These are phyloP conservation scores for Leptinotarsa haldemani DNA, from an alignment of 2,888 invertebrate species.

Conservation along the genomic window DNA sequence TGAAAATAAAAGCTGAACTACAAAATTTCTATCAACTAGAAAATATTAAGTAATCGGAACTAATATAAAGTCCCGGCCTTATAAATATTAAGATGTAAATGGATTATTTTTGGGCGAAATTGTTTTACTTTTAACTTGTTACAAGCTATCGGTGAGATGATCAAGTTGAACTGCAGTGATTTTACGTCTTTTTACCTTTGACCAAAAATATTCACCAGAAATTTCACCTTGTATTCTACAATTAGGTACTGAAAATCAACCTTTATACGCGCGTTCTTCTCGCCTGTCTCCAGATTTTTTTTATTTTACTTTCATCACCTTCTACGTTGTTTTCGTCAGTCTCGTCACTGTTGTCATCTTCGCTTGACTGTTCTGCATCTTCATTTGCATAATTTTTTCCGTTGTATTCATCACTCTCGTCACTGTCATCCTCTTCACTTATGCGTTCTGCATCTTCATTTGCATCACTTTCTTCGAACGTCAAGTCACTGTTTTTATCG, in stretches of 20 bases:
- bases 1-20: background rate
- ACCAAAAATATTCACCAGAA: background rate
- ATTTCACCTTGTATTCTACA: background rate
- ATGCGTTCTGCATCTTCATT: constrained; percentile 11
- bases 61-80: background rate
- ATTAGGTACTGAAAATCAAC: background rate
- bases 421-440: constrained; percentile 4
- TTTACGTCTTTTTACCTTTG: too few species aligned
- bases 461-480: background rate
- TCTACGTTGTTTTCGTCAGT: background rate
- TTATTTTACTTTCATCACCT: background rate
- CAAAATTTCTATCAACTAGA: constrained; percentile 5
- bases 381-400: constrained; percentile 6
- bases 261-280: background rate
- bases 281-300: too few species aligned
- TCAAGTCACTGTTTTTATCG: background rate
- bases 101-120: background rate
- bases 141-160: too few species aligned
- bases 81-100: background rate
- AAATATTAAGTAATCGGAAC: constrained; percentile 10
- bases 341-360: constrained; percentile 12
- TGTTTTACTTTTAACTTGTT: too few species aligned
- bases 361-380: constrained; percentile 1
- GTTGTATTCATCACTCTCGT: background rate
- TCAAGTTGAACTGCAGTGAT: too few species aligned